Conservation (phyloP, 2,888 invertebrate genomes). For the Drosophila imparisetae region DNA sequence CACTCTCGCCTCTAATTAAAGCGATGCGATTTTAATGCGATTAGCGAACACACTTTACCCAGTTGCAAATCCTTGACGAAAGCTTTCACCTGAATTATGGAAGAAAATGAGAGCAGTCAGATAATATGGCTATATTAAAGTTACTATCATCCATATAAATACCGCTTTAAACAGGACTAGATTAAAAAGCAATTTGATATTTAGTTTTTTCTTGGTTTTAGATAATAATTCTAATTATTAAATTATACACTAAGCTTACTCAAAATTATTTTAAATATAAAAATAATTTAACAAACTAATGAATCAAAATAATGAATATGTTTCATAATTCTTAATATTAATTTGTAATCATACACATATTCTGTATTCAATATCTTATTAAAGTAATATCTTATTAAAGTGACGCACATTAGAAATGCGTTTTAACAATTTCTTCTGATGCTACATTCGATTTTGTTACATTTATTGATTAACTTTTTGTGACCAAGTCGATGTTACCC, state of each 20-base stretch:
- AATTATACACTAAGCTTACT: neutral
- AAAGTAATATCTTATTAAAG: too few relatives aligned
- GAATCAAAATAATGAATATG: neutral
- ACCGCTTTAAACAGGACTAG: neutral
- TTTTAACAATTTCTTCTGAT: neutral
- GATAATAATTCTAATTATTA: neutral
- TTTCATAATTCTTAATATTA: neutral
- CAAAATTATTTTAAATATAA: neutral
- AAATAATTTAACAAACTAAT: neutral
- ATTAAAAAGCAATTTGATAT: neutral
- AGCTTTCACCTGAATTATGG: constrained; percentile 19
- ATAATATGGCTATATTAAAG: neutral
- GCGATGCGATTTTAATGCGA: constrained; percentile 68
- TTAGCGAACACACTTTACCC: constrained; percentile 39
- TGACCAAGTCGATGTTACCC: too few relatives aligned
- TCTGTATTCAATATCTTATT: neutral
- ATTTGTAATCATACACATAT: neutral
- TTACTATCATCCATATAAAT: neutral
- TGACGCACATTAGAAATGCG: neutral
- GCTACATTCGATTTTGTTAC: too few relatives aligned
- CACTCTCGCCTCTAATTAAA: constrained; percentile 67
- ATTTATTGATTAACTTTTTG: neutral
- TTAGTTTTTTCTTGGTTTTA: neutral
- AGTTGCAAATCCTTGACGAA: constrained; percentile 18
- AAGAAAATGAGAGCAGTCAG: neutral